Conservation (phyloP, 1,140 invertebrate species). For the Aplysia californica region DNA sequence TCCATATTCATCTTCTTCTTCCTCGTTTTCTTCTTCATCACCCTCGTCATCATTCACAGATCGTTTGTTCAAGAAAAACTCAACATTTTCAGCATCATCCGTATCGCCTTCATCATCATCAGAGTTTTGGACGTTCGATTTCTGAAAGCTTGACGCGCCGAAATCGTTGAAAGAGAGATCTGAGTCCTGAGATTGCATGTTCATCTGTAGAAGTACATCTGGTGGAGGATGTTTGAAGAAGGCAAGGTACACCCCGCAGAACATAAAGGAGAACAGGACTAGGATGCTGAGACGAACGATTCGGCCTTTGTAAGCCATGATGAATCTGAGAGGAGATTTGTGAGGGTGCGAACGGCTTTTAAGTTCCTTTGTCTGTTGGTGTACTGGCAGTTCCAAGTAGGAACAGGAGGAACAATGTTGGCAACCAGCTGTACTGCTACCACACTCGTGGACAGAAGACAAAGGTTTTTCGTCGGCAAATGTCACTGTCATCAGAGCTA, state of each 20-base stretch:
- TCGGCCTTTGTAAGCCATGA: neutral
- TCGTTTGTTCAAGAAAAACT: too few species aligned
- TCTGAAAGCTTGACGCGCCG: neutral
- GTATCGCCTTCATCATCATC: neutral
- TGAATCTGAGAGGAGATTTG: too few species aligned
- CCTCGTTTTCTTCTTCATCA: neutral
- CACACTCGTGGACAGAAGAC: too few species aligned
- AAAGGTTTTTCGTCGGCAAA: too few species aligned
- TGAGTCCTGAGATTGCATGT: neutral
- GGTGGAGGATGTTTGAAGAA: constrained; percentile 32
- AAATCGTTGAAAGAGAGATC: neutral
- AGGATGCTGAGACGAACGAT: neutral
- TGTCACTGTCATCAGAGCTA: too few species aligned
- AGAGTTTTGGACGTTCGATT: neutral
- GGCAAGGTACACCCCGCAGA: constrained; percentile 22
- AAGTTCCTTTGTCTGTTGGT: neutral
- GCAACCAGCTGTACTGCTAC: too few species aligned
- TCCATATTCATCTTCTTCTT: neutral
- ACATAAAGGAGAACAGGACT: neutral
- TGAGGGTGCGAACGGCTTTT: neutral
- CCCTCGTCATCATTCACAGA: too few species aligned
- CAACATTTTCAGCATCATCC: neutral
- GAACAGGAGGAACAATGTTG: too few species aligned
- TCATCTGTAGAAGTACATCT: constrained; percentile 30
- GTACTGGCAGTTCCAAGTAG: neutral